Conservation (phyloP, 2,797 vertebrate genomes). For the Loriculus beryllinus region DNA sequence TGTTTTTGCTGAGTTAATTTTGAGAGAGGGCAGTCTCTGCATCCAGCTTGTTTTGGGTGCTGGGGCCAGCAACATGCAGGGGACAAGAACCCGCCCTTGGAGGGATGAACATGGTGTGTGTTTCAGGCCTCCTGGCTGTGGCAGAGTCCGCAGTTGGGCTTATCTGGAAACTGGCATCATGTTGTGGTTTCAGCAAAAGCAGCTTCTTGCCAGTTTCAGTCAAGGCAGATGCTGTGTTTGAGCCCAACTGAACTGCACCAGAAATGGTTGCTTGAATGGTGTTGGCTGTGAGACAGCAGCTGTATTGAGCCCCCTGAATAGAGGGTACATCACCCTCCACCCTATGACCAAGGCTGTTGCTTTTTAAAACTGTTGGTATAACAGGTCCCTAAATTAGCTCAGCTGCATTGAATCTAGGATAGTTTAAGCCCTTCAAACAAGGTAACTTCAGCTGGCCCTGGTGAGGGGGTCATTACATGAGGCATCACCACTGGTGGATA, state of each 20-base stretch:
- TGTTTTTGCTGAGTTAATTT: slow-evolving; percentile 4
- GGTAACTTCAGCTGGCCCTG: neutral
- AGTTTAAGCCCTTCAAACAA: neutral
- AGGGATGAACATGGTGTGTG: fast-evolving
- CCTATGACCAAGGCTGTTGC: neutral
- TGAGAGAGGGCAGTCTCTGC: neutral
- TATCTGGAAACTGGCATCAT: neutral
- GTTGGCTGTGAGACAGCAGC: neutral
- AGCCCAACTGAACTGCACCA: neutral
- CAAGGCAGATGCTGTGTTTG: fast-evolving
- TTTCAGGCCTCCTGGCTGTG: neutral
- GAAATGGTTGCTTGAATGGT: neutral
- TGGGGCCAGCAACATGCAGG: neutral
- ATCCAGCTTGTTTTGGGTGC: neutral
- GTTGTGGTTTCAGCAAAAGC: neutral
- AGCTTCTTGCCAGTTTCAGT: neutral
- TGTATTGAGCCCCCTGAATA: neutral
- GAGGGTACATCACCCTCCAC: neutral
- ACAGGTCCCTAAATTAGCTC: neutral
- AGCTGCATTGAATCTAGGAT: neutral
- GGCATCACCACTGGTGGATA: neutral
- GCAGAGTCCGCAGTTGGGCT: neutral
- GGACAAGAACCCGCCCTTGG: neutral
- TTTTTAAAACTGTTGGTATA: neutral
- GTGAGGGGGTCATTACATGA: neutral